These are phyloP conservation scores for Poecile atricapillus DNA, from an alignment of 2,113 vertebrate genomes.

Conservation along the genomic window DNA sequence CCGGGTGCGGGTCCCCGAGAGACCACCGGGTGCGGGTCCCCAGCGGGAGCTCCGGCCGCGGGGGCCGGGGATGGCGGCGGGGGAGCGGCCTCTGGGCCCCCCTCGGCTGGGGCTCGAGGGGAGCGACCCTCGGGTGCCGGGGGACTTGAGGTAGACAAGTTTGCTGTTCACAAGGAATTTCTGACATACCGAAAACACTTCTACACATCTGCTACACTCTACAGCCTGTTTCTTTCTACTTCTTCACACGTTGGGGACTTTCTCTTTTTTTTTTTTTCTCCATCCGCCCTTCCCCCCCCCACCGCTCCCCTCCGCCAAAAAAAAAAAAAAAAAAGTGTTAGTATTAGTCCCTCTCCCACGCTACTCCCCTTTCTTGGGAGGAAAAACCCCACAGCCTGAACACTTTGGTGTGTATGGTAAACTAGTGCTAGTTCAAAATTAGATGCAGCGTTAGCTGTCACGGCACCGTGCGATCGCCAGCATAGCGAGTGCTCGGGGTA, in stretches of 20 bases:
- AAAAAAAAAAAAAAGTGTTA: neutral
- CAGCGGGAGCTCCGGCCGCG: neutral
- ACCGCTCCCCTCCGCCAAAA: rapidly evolving
- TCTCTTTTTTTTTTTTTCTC: neutral
- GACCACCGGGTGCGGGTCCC: too few species aligned
- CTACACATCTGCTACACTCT: too few species aligned
- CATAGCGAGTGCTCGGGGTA: neutral
- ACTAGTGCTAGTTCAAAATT: neutral
- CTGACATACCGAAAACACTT: neutral
- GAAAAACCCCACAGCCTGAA: neutral
- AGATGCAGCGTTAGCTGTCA: neutral
- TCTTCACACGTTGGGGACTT: neutral
- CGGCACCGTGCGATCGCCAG: neutral
- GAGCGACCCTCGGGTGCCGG: neutral
- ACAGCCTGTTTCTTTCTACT: neutral
- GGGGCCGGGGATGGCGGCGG: neutral
- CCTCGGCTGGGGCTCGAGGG: neutral
- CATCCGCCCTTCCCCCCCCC: rapidly evolving
- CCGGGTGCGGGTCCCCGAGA: too few species aligned
- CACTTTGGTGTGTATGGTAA: neutral
- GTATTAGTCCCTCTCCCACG: neutral
- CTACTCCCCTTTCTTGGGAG: neutral
- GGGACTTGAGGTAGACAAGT: too few species aligned
- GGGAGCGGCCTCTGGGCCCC: neutral
- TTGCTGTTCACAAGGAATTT: neutral